Percentiles rank a stretch among this genome's conserved stretches.
Conservation (phyloP, 2,113 vertebrate species). For the Neogale vison region DNA sequence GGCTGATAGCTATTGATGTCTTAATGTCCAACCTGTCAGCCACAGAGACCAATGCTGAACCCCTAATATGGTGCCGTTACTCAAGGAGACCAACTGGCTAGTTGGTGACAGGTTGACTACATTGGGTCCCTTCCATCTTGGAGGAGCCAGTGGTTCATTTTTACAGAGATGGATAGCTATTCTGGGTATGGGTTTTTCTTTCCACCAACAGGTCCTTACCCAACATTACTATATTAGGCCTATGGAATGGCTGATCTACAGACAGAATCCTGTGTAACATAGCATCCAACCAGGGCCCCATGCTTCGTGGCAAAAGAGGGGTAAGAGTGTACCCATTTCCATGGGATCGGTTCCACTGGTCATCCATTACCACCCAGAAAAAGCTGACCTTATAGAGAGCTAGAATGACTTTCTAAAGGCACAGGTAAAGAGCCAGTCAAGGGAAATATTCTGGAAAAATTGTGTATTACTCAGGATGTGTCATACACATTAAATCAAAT, state of each 20-base stretch:
- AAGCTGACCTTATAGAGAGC: background rate
- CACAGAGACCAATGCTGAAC: background rate
- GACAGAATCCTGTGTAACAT: background rate
- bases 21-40: background rate
- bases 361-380: background rate
- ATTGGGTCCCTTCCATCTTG: background rate
- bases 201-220: background rate
- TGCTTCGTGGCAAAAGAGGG: slow-evolving; percentile 3
- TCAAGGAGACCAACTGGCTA: background rate
- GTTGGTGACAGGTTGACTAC: background rate
- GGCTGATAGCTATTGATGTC: background rate
- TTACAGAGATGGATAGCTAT: background rate
- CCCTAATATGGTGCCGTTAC: background rate
- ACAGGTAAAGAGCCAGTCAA: background rate
- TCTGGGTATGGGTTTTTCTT: background rate
- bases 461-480: background rate
- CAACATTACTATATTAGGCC: background rate
- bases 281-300: background rate
- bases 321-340: background rate
- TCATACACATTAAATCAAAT: background rate
- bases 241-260: background rate
- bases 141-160: background rate
- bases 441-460: background rate
- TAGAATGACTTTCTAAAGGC: background rate
- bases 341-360: background rate